Percentiles rank a stretch among this genome's conserved stretches.
Conservation (phyloP, 2,113 vertebrate genomes). For the Chaenocephalus aceratus region DNA sequence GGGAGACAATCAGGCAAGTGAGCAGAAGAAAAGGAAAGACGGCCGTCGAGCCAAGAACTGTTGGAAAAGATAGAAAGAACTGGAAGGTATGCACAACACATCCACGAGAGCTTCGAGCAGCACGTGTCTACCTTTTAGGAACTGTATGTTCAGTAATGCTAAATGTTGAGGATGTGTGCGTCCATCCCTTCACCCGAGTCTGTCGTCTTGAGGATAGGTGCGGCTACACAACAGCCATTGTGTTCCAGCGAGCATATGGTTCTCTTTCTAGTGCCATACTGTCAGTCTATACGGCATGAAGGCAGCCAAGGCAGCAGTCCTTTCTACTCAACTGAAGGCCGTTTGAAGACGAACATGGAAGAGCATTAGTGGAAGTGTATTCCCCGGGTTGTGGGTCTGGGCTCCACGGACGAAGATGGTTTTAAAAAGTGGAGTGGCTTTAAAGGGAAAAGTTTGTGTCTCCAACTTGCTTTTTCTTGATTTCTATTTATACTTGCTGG, state of each 20-base stretch:
- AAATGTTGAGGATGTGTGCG: slow-evolving; percentile 10
- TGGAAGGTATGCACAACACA: background rate
- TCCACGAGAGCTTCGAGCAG: background rate
- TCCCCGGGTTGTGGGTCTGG: slow-evolving; percentile 75
- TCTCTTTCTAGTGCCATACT: slow-evolving; percentile 77
- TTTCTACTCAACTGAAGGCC: slow-evolving; percentile 73
- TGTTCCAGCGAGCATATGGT: slow-evolving; percentile 79
- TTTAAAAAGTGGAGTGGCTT: slow-evolving; percentile 74
- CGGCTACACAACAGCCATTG: slow-evolving; percentile 56
- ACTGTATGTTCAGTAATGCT: background rate
- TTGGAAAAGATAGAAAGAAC: slow-evolving; percentile 7
- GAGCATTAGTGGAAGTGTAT: slow-evolving; percentile 78
- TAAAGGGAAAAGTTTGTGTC: slow-evolving; percentile 70
- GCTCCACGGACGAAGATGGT: slow-evolving; percentile 70
- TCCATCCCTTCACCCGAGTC: slow-evolving; percentile 40
- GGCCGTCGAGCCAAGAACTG: slow-evolving; percentile 27
- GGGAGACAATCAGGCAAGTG: slow-evolving; percentile 17
- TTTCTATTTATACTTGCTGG: slow-evolving; percentile 74
- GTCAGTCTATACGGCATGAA: slow-evolving; percentile 74
- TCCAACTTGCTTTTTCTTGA: slow-evolving; percentile 70
- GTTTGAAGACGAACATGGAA: slow-evolving; percentile 80
- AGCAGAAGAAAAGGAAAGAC: slow-evolving; percentile 31
- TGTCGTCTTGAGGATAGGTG: slow-evolving; percentile 74
- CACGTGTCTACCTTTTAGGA: background rate
- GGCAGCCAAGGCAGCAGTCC: slow-evolving; percentile 78